Percentiles rank a stretch among this genome's conserved stretches.
Conservation (phyloP, 2,113 vertebrate genomes). For the Peromyscus leucopus region DNA sequence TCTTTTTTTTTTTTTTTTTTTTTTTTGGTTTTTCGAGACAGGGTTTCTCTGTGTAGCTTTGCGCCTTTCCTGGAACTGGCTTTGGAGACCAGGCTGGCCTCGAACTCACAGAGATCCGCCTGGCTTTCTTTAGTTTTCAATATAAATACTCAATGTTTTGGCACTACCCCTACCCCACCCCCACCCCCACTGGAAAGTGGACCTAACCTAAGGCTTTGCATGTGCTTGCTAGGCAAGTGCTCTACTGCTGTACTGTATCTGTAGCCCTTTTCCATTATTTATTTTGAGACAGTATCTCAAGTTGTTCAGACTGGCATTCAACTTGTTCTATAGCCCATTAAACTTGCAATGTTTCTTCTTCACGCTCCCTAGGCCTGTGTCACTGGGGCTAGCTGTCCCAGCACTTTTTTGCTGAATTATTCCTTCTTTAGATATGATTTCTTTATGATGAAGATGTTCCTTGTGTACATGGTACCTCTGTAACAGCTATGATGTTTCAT, state of each 20-base stretch:
- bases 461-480: neutral
- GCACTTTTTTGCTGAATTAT: neutral
- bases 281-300: neutral
- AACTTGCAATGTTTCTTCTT: neutral
- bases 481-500: neutral
- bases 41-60: no score
- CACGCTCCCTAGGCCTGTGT: neutral
- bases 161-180: neutral
- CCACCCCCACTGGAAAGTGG: neutral
- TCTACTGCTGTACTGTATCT: neutral
- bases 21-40: no score
- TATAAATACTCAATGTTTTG: neutral
- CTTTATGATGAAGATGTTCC: neutral
- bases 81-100: no score
- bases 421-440: neutral
- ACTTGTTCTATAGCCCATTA: neutral
- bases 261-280: neutral
- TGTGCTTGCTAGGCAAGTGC: neutral
- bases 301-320: neutral
- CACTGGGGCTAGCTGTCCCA: neutral
- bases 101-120: no score
- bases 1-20: no score
- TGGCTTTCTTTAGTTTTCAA: neutral
- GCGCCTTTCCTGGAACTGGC: no score
- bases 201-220: neutral